Percentiles rank a stretch among this genome's conserved stretches.
Conservation (phyloP, 2,888 invertebrate genomes). For the Dilophus febrilis region DNA sequence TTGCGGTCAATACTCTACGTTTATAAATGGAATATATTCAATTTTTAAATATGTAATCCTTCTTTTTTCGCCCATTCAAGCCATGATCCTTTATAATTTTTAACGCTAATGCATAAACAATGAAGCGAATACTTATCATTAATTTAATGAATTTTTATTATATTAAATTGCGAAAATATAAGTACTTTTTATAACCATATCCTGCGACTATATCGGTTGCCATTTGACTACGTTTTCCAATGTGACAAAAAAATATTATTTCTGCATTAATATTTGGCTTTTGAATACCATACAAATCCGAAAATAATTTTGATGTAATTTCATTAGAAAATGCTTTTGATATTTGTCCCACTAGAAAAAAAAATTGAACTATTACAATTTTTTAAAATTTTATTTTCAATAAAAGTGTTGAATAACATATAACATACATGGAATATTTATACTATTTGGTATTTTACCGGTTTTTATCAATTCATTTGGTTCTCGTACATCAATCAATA, state of each 20-base stretch:
- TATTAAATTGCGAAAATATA: too few species aligned
- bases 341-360: background rate
- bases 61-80: slow-evolving; percentile 25
- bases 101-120: slow-evolving; percentile 14
- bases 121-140: background rate
- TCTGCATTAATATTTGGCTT: slow-evolving; percentile 41
- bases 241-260: slow-evolving; percentile 27
- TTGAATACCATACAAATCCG: slow-evolving; percentile 34
- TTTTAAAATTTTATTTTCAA: too few species aligned
- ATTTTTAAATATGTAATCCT: slow-evolving; percentile 18
- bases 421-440: slow-evolving; percentile 60
- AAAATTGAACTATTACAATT: too few species aligned
- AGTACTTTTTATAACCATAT: slow-evolving; percentile 11
- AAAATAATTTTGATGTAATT: slow-evolving; percentile 32
- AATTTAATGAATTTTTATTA: too few species aligned
- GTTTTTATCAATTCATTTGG: slow-evolving; percentile 50
- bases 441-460: slow-evolving; percentile 53
- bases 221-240: slow-evolving; percentile 6
- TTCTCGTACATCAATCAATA: slow-evolving; percentile 62
- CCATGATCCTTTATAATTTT: slow-evolving; percentile 26
- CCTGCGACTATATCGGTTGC: slow-evolving; percentile 2
- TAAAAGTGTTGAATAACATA: too few species aligned
- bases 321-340: background rate
- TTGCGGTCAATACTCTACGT: too few species aligned
- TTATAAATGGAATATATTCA: slow-evolving; percentile 8